Evolutionary conservation across 2,888 invertebrate genomes (phyloP).

Genomic region (Carcina quercana): DNA sequence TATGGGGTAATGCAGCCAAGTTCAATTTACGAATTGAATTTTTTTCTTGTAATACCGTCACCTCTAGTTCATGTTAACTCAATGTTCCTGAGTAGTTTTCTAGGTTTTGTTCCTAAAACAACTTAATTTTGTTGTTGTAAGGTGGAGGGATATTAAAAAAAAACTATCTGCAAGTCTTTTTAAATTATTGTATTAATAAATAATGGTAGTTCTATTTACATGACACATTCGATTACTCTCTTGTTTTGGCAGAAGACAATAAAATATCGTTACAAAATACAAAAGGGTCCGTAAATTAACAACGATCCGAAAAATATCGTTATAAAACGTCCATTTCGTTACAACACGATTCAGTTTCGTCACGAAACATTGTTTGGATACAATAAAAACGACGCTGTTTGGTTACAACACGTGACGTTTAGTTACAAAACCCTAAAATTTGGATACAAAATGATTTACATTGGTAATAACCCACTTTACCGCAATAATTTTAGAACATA

Average conservation of each 20-base stretch:
- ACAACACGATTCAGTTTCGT: too few species aligned
- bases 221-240: constrained; percentile 71
- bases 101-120: too few species aligned
- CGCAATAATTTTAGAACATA: constrained; percentile 26
- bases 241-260: constrained; percentile 75
- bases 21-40: too few species aligned
- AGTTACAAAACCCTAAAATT: too few species aligned
- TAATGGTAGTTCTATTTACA: constrained; percentile 75
- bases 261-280: constrained; percentile 67
- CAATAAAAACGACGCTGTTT: too few species aligned
- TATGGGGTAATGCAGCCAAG: too few species aligned
- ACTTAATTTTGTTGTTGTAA: background rate
- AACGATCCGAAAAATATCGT: constrained; percentile 16
- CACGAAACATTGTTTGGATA: too few species aligned
- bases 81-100: too few species aligned
- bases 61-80: too few species aligned
- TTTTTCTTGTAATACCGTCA: too few species aligned
- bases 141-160: constrained; percentile 23
- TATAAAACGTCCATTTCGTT: too few species aligned
- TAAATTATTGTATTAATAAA: constrained; percentile 75
- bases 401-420: too few species aligned
- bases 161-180: constrained; percentile 48
- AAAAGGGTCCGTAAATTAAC: constrained; percentile 44
- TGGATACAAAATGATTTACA: constrained; percentile 43
- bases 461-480: constrained; percentile 47